A percentile compares a stretch with the other conserved stretches of the same genome.
Evolutionary conservation across 2,797 vertebrate genomes (phyloP).

Genomic region (Peromyscus nudipes): DNA sequence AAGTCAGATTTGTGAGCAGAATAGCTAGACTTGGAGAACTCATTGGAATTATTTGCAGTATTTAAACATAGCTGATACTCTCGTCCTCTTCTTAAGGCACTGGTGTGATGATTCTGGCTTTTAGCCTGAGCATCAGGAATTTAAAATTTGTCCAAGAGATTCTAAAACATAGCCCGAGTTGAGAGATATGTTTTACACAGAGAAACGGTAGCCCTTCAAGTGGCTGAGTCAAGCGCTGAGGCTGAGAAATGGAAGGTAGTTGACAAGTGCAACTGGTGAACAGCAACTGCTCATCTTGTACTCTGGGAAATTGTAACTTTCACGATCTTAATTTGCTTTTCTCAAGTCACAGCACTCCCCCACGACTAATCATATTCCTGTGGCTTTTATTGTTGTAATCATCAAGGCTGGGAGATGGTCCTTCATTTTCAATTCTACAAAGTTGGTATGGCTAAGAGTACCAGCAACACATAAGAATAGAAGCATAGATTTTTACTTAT

Average conservation of each 20-base stretch:
- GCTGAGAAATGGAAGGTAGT: neutral
- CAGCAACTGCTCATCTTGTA: neutral
- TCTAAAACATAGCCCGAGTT: neutral
- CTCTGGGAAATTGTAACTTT: neutral
- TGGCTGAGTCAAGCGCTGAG: neutral
- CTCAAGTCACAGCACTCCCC: neutral
- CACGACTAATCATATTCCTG: neutral
- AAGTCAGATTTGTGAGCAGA: neutral
- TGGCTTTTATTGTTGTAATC: constrained; percentile 10
- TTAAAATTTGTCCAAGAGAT: neutral
- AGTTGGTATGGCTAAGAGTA: neutral
- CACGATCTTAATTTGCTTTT: neutral
- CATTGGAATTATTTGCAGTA: neutral
- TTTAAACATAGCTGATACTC: neutral
- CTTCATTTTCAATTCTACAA: constrained; percentile 6
- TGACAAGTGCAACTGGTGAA: neutral
- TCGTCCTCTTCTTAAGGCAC: neutral
- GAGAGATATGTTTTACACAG: neutral
- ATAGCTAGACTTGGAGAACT: neutral
- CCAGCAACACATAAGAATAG: neutral
- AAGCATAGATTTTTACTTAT: constrained; percentile 7
- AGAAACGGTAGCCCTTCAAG: neutral
- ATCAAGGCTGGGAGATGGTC: neutral
- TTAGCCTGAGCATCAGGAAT: neutral
- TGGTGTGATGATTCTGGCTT: neutral